phyloP scores from a whole-genome alignment of 2,888 invertebrate species.

The Lasioglossum leucozonium region DNA sequence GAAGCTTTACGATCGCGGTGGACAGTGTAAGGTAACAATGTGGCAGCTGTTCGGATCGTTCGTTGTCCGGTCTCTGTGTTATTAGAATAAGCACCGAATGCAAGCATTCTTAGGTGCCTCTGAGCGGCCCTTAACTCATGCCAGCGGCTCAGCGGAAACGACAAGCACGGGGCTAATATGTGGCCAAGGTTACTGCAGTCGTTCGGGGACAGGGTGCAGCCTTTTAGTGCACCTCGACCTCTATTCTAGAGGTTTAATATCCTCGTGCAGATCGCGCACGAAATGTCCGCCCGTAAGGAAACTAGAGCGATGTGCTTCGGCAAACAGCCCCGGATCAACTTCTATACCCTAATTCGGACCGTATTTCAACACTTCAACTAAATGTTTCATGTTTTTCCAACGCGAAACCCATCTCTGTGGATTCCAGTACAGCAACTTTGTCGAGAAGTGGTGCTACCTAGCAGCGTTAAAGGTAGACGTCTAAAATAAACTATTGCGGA shows the following conservation, averaged over 20 bases:
- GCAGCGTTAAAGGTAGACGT: neutral
- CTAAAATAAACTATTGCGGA: neutral
- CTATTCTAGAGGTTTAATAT: constrained; percentile 65
- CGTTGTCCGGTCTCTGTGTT: constrained; percentile 4
- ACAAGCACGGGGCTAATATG: constrained; percentile 36
- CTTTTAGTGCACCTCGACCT: constrained; percentile 43
- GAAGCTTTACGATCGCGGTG: constrained; percentile 10
- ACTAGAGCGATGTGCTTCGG: constrained; percentile 14
- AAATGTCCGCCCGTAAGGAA: constrained; percentile 41
- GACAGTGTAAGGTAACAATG: constrained; percentile 29
- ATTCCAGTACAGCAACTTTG: neutral
- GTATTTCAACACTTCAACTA: neutral
- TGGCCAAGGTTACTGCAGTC: constrained; percentile 35
- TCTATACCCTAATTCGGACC: neutral
- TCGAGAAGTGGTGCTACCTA: neutral
- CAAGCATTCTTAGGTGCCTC: constrained; percentile 30
- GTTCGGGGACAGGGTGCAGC: constrained; percentile 23
- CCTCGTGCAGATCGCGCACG: constrained; percentile 55
- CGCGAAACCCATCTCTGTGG: neutral
- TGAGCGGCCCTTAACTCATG: constrained; percentile 31
- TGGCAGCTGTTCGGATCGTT: constrained; percentile 61
- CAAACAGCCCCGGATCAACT: constrained; percentile 3
- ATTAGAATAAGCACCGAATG: constrained; percentile 62
- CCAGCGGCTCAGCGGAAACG: constrained; percentile 36
- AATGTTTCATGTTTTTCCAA: neutral